Conservation (phyloP, 2,888 invertebrate species). For the Stomorhina lunata region DNA sequence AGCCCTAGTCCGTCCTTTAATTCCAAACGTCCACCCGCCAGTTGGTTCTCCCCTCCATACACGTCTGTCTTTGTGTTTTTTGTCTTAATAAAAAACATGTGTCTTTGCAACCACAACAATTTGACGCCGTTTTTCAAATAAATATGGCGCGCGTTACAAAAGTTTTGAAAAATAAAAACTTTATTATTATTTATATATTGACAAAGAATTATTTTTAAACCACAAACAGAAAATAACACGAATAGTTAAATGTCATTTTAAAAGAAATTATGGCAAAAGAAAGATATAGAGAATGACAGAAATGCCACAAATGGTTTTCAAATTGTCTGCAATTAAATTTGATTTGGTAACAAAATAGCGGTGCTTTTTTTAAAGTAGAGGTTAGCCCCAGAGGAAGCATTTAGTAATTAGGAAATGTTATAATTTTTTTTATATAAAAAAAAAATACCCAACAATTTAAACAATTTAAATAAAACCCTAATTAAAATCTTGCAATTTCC, state of each 20-base stretch:
- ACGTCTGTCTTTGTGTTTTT: background rate
- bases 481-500: no score
- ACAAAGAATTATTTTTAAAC: background rate
- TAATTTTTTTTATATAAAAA: background rate
- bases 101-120: constrained; percentile 20
- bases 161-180: background rate
- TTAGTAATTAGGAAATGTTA: background rate
- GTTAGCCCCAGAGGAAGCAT: background rate
- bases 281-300: background rate
- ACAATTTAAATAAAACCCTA: background rate
- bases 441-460: no score
- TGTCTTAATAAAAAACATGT: constrained; percentile 46
- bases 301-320: constrained; percentile 3
- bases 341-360: constrained; percentile 24
- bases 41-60: no score
- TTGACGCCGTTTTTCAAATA: constrained; percentile 64
- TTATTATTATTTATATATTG: no score
- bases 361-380: no score
- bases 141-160: constrained; percentile 53
- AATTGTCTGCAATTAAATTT: constrained; percentile 14
- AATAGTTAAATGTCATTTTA: background rate
- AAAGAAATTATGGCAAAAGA: constrained; percentile 11
- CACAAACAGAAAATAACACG: background rate
- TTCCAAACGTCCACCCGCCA: no score
- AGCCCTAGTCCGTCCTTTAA: no score